Percentiles rank a stretch among this genome's conserved stretches.
Conservation (phyloP, 1,140 invertebrate species). For the Hypothenemus hampei region DNA sequence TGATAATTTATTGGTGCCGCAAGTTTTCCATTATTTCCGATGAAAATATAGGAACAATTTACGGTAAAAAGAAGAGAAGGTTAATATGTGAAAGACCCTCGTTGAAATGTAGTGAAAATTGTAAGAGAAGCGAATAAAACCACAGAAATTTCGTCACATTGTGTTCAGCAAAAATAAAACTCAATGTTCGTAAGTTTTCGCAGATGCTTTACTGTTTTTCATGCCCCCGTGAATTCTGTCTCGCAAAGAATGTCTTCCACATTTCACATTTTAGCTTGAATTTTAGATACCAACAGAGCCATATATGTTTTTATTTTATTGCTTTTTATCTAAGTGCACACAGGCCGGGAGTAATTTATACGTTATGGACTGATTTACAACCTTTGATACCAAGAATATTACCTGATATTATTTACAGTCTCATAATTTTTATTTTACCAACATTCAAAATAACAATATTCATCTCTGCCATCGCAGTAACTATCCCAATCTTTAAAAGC, state of each 20-base stretch:
- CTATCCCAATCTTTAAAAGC: no score
- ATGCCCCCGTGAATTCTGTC: background rate
- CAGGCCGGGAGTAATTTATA: no score
- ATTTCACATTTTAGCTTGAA: background rate
- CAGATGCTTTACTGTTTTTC: background rate
- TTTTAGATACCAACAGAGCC: background rate
- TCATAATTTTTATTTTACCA: no score
- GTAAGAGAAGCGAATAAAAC: background rate
- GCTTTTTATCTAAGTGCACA: background rate
- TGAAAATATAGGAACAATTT: no score
- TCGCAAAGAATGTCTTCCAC: background rate
- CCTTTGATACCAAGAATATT: no score
- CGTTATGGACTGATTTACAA: no score
- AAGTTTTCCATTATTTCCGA: no score
- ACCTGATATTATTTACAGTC: no score
- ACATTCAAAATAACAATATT: no score
- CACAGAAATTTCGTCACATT: background rate
- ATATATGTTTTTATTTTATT: background rate
- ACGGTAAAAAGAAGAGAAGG: no score
- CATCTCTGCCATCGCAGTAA: no score
- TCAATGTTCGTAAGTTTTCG: background rate
- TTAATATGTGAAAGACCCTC: background rate
- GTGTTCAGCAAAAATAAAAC: background rate
- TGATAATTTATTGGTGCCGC: no score
- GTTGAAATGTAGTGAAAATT: background rate